Conservation (phyloP, 2,113 vertebrate genomes). For the Lophotis ruficrista region DNA sequence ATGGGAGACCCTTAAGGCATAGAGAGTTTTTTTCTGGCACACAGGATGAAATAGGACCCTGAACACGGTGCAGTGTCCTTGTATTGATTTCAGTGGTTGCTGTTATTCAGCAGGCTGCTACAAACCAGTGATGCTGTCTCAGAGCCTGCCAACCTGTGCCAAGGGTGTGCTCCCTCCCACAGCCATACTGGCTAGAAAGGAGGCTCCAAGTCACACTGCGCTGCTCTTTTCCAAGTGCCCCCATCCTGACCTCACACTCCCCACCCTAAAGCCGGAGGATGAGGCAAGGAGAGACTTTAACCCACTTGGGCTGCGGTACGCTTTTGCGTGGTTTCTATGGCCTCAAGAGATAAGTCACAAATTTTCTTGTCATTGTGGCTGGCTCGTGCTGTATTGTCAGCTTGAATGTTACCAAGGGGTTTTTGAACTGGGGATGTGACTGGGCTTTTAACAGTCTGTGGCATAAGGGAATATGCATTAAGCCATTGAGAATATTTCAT, state of each 20-base stretch:
- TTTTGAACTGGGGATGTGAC: not conserved
- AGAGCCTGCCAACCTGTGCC: not conserved
- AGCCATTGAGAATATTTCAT: constrained; percentile 21
- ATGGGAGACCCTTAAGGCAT: not conserved
- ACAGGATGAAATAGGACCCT: not conserved
- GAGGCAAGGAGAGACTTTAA: not conserved
- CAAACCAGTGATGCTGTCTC: not conserved
- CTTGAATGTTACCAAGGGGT: not conserved
- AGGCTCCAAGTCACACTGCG: not conserved
- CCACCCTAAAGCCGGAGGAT: not conserved
- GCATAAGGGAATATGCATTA: constrained; percentile 2
- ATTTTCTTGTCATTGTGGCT: not conserved
- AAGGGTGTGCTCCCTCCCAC: not conserved
- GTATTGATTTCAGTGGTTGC: not conserved
- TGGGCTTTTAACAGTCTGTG: constrained; percentile 3
- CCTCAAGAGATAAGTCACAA: not conserved
- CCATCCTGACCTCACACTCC: not conserved
- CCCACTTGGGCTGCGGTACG: not conserved
- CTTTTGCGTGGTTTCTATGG: not conserved
- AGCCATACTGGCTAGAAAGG: not conserved
- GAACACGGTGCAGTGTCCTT: rapidly evolving
- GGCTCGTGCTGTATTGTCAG: not conserved
- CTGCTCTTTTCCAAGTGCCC: not conserved
- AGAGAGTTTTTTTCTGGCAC: not conserved
- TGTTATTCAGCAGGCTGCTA: not conserved